A percentile compares a stretch with the other conserved stretches of the same genome.
These are phyloP conservation scores for Eospalax fontanierii DNA, from an alignment of 2,797 vertebrate species.

Conservation along the genomic window DNA sequence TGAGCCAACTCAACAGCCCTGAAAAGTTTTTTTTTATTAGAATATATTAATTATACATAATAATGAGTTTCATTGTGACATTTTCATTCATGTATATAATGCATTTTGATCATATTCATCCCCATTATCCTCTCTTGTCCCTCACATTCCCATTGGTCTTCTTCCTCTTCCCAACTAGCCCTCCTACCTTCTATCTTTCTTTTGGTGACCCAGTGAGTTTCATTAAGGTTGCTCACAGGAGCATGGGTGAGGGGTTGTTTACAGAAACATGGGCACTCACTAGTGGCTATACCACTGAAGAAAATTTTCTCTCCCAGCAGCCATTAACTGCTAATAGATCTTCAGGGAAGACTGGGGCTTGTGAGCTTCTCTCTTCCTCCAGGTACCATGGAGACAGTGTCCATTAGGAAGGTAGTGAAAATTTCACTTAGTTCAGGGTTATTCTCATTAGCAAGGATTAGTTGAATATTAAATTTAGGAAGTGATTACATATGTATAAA, in stretches of 20 bases:
- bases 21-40: too few species aligned
- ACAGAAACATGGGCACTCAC: background rate
- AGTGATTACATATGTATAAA: constrained; percentile 28
- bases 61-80: too few species aligned
- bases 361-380: background rate
- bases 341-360: background rate
- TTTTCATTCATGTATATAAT: background rate
- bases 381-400: too few species aligned
- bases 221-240: too few species aligned
- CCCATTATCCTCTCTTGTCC: background rate
- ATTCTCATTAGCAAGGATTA: constrained; percentile 58
- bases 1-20: too few species aligned
- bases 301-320: background rate
- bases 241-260: too few species aligned
- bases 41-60: too few species aligned
- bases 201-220: background rate
- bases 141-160: background rate
- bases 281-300: background rate
- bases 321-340: background rate
- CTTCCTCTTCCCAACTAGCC: background rate
- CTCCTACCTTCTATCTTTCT: background rate
- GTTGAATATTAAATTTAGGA: constrained; percentile 68
- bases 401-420: constrained; percentile 52
- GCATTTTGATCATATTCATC: background rate
- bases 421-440: constrained; percentile 59